phyloP scores from a whole-genome alignment of 2,888 invertebrate genomes.

The Ptilodon capucinus region DNA sequence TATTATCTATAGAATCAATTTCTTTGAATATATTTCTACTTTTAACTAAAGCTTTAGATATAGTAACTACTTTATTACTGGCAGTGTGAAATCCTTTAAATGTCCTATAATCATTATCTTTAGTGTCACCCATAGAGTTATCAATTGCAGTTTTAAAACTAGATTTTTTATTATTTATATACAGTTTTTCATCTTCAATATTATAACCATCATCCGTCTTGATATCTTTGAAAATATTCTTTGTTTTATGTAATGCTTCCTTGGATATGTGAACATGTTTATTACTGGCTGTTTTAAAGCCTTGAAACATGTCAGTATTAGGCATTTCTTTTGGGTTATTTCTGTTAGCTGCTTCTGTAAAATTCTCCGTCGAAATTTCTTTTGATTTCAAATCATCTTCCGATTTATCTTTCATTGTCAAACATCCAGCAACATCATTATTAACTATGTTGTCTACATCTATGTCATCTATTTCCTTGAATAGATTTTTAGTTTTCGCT shows the following conservation, averaged over 20 bases:
- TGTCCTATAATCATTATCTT: neutral
- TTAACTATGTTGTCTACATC: neutral
- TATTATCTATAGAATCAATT: conserved; percentile 8
- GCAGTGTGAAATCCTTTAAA: conserved; percentile 28
- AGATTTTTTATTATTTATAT: neutral
- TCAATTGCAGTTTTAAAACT: neutral
- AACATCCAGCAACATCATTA: too few relatives aligned
- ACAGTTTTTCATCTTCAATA: conserved; percentile 3
- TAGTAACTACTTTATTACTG: conserved; percentile 40
- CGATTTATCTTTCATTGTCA: too few relatives aligned
- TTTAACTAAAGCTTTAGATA: conserved; percentile 45
- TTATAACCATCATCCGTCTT: conserved; percentile 10
- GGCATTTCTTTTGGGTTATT: neutral
- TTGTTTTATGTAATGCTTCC: conserved; percentile 46
- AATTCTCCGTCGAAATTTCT: neutral
- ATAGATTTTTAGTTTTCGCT: conserved; percentile 51
- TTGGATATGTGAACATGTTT: conserved; percentile 40
- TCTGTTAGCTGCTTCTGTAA: neutral
- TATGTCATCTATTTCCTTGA: conserved; percentile 26
- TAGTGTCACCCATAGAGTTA: neutral
- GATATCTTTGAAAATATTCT: conserved; percentile 47
- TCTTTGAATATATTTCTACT: conserved; percentile 37
- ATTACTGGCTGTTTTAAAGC: conserved; percentile 45
- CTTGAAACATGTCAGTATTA: conserved; percentile 6
- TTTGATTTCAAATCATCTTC: too few relatives aligned